Evolutionary conservation across 2,797 vertebrate genomes (phyloP), one percentile per base, ranked within the genome.

Genomic region (Paguma larvata): DNA sequence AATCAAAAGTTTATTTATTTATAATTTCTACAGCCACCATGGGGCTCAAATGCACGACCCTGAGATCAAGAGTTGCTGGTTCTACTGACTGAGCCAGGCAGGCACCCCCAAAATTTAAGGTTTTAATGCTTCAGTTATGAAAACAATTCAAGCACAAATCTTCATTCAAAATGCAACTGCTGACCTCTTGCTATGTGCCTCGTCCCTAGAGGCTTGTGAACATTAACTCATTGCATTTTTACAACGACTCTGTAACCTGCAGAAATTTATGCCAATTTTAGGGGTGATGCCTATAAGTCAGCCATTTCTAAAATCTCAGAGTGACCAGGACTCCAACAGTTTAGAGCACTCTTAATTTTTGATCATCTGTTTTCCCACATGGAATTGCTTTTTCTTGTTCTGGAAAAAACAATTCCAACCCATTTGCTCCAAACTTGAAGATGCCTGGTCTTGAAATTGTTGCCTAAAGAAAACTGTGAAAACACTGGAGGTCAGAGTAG

Each of bases 401-500:
- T 51, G 18, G 13, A 59, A 75, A 85, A 88, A 62, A 79, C n/a
- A 88, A 86, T 78, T 32, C 16, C 48, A 88, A 72, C 8, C 5
- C 67, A 67, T 2, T 70, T 96, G 38, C n/a, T 94, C 32, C 32
- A 90, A 32, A 95, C 59, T 75, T 95, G 19, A 85, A 87, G 56
- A 68, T 48, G 65, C 1, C n/a, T 77, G 18, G 19, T 88, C 62
- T 72, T 67, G 44, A 93, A 91, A 85, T 89, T 92, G 85, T 90
- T 72, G 18, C 34, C 62, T 94, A 62, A 84, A 94, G 85, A 73
- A 65, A 96, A 27, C 25, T 80, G 34, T 97, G 59, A 92, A 92
- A 88, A 87, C 63, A 65, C 27, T 56, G 12, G 86, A 89, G 32
- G 8, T 32, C 80, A 65, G 19, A 85, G 25, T 32, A 75, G 46